Evolutionary conservation across 2,797 vertebrate species (phyloP).

Genomic region (Hydrophis major): DNA sequence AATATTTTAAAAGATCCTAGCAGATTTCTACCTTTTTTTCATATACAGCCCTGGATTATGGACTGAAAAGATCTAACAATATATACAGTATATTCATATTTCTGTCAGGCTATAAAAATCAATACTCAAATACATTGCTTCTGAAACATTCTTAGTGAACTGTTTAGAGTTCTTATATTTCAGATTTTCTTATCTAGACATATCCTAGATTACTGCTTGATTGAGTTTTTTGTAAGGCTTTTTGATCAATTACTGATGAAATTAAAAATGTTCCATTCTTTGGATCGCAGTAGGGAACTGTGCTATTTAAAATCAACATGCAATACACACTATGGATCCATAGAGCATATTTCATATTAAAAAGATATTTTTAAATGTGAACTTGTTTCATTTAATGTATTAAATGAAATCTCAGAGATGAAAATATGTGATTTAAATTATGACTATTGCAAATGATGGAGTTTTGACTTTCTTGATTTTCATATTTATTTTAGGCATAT

Average conservation of each 20-base stretch:
- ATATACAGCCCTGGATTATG: not conserved
- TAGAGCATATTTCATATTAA: not conserved
- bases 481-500: not conserved
- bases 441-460: not conserved
- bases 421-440: constrained; percentile 16
- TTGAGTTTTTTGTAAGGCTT: constrained; percentile 13
- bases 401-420: constrained; percentile 13
- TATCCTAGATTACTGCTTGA: not conserved
- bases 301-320: constrained; percentile 34
- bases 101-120: constrained; percentile 15
- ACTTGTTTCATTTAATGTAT: constrained; percentile 24
- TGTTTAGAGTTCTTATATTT: constrained; percentile 8
- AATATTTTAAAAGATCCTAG: too few relatives aligned
- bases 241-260: constrained; percentile 27
- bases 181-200: not conserved
- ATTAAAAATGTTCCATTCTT: constrained; percentile 16
- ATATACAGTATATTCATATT: not conserved
- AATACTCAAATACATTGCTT: constrained; percentile 19
- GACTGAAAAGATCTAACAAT: not conserved
- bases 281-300: not conserved
- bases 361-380: constrained; percentile 4
- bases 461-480: not conserved
- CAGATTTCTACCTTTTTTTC: too few relatives aligned
- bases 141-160: constrained; percentile 17
- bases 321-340: not conserved